These are phyloP conservation scores for Pseudolaguvia tuberculata DNA, from an alignment of 2,113 vertebrate species.

Conservation along the genomic window DNA sequence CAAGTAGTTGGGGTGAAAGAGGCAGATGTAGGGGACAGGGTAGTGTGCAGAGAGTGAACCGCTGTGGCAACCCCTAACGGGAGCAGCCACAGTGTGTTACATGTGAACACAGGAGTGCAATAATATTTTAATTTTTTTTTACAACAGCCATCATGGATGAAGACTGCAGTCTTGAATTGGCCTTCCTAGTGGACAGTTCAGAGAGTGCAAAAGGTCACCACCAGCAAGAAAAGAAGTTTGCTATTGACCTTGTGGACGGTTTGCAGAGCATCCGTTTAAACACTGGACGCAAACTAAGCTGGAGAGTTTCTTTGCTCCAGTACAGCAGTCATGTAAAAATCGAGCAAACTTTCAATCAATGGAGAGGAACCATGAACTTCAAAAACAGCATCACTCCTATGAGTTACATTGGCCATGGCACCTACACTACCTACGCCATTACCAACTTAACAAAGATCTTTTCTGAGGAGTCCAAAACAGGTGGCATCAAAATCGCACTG, in stretches of 20 bases:
- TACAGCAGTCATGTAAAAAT: slow-evolving; percentile 84
- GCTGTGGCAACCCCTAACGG: no score
- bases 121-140: slow-evolving; percentile 1
- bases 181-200: slow-evolving; percentile 86
- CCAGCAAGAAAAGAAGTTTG: slow-evolving; percentile 80
- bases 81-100: no score
- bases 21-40: no score
- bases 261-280: slow-evolving; percentile 72
- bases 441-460: slow-evolving; percentile 87
- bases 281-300: slow-evolving; percentile 70
- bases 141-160: slow-evolving; percentile 74
- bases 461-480: slow-evolving; percentile 69
- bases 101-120: not conserved
- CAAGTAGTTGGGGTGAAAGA: no score
- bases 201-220: slow-evolving; percentile 84
- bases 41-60: no score
- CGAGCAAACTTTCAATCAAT: slow-evolving; percentile 82
- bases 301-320: slow-evolving; percentile 80
- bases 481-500: slow-evolving; percentile 74
- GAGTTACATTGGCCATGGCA: slow-evolving; percentile 82
- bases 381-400: slow-evolving; percentile 73
- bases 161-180: slow-evolving; percentile 81
- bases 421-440: slow-evolving; percentile 87
- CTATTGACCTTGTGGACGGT: slow-evolving; percentile 74
- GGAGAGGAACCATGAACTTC: slow-evolving; percentile 79